phyloP scores from a whole-genome alignment of 53 echinoderm and acorn worm species.

The Echinometra lucunter region DNA sequence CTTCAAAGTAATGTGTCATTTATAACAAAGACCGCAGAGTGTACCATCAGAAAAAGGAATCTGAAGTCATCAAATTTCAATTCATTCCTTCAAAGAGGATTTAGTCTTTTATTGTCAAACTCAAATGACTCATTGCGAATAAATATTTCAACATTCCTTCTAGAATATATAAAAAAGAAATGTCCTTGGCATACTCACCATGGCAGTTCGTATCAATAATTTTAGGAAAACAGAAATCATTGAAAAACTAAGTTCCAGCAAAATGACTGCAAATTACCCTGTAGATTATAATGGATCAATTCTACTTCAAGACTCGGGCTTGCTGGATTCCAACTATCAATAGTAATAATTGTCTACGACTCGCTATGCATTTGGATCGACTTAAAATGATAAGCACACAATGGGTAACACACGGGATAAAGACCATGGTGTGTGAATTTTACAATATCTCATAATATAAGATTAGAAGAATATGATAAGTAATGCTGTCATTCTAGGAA shows the following conservation, averaged over 20 bases:
- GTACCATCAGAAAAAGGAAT: too few species aligned
- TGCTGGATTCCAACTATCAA: background rate
- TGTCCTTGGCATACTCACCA: constrained; percentile 8
- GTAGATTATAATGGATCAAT: background rate
- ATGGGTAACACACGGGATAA: background rate
- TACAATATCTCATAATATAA: background rate
- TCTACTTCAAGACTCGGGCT: background rate
- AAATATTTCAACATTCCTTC: constrained; percentile 51
- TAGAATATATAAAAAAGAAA: constrained; percentile 23
- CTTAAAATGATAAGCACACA: background rate
- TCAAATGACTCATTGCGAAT: constrained; percentile 34
- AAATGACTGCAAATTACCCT: constrained; percentile 21
- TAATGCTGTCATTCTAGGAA: background rate
- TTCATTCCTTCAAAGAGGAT: constrained; percentile 48
- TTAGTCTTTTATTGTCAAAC: constrained; percentile 35
- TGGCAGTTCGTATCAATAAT: constrained; percentile 41
- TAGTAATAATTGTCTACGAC: too few species aligned
- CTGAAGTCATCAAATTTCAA: background rate
- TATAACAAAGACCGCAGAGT: too few species aligned
- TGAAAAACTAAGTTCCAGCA: background rate
- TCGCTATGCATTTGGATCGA: background rate
- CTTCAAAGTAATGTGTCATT: too few species aligned
- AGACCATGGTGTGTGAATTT: background rate
- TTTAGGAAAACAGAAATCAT: constrained; percentile 4
- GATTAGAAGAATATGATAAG: background rate